Percentiles rank a stretch among this genome's conserved stretches.
Conservation (phyloP, 1,140 invertebrate species). For the Drosophila eugracilis region DNA sequence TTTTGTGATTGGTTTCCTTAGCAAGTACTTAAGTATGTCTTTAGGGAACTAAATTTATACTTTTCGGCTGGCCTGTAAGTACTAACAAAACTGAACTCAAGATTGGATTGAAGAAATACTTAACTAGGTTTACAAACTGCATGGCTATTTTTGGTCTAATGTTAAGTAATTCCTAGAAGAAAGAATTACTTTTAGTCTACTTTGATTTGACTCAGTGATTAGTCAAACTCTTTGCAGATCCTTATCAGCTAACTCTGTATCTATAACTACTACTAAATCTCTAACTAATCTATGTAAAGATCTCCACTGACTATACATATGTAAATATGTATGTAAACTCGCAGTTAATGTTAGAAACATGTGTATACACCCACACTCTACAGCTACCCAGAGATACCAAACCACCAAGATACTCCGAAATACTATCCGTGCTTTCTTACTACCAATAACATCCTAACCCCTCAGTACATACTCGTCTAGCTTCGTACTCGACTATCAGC, state of each 20-base stretch:
- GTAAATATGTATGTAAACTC: constrained; percentile 33
- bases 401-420: constrained; percentile 23
- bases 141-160: constrained; percentile 12
- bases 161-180: neutral
- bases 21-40: constrained; percentile 12
- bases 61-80: constrained; percentile 4
- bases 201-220: neutral
- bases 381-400: constrained; percentile 17
- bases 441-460: constrained; percentile 31
- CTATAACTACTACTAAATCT: neutral
- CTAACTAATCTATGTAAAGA: constrained; percentile 12
- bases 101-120: neutral
- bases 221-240: neutral
- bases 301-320: constrained; percentile 14
- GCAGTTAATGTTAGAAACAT: constrained; percentile 52
- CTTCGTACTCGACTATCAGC: constrained; percentile 70
- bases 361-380: constrained; percentile 34
- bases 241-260: constrained; percentile 2
- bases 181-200: neutral
- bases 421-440: constrained; percentile 61
- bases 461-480: constrained; percentile 51
- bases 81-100: neutral
- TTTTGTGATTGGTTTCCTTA: constrained; percentile 13
- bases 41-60: constrained; percentile 9
- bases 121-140: constrained; percentile 6